phyloP scores from a whole-genome alignment of 2,113 vertebrate species.

The Morone chrysops region DNA sequence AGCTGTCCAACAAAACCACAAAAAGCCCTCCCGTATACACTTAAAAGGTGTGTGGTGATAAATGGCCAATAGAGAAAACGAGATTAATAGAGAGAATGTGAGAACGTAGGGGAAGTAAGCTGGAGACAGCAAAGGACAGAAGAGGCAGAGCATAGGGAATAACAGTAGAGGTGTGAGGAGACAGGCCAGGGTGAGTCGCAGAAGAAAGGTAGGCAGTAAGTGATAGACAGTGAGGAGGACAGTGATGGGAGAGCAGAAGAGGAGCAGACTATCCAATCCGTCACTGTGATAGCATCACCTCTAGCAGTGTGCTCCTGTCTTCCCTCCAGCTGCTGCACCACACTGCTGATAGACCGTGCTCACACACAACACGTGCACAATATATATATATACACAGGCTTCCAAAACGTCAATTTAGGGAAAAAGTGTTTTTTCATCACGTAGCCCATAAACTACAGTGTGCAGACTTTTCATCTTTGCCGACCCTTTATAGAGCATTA shows the following conservation, averaged over 20 bases:
- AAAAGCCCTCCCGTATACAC: not conserved
- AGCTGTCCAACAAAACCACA: constrained; percentile 43
- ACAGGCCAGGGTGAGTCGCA: constrained; percentile 1
- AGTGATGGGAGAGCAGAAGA: constrained; percentile 47
- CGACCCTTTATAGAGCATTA: not conserved
- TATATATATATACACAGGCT: no score
- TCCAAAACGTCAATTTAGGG: not conserved
- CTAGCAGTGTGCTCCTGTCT: constrained; percentile 35
- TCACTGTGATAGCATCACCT: constrained; percentile 59
- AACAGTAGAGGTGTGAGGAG: constrained; percentile 1
- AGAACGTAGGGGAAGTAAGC: not conserved
- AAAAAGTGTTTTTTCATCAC: not conserved
- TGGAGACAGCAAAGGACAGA: not conserved
- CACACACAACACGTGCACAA: not conserved
- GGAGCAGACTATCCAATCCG: constrained; percentile 37
- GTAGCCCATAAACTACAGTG: constrained; percentile 15
- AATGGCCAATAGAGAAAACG: constrained; percentile 23
- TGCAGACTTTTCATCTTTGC: not conserved
- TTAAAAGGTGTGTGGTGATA: constrained; percentile 34
- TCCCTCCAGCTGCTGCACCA: constrained; percentile 3
- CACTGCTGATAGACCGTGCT: not conserved
- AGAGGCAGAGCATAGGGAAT: not conserved
- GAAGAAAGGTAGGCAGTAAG: constrained; percentile 2
- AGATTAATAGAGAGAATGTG: not conserved
- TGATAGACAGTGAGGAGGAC: constrained; percentile 39